Conservation (phyloP, 2,888 invertebrate species). For the Callyntrura guangdongensis region DNA sequence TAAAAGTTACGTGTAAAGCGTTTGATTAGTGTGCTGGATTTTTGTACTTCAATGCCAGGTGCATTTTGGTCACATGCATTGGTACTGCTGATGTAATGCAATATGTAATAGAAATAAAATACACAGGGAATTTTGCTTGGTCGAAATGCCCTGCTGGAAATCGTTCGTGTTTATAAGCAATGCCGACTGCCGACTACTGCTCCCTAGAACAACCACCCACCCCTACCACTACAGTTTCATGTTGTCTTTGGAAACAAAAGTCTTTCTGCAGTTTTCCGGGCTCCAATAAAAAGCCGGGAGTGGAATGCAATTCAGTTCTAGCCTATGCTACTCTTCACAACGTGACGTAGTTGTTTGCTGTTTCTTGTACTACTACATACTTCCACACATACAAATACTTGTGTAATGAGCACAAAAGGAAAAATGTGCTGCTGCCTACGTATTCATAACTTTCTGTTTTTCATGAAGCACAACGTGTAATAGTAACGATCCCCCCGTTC, state of each 20-base stretch:
- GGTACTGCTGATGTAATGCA: too few relatives aligned
- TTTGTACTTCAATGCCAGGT: too few relatives aligned
- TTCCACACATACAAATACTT: background rate
- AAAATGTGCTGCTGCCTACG: constrained; percentile 19
- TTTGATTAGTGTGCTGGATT: too few relatives aligned
- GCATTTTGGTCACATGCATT: too few relatives aligned
- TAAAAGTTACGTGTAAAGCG: too few relatives aligned
- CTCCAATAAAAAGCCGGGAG: background rate
- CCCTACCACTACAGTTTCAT: background rate
- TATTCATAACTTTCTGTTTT: constrained; percentile 8
- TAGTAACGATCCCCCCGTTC: background rate
- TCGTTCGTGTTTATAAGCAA: too few relatives aligned
- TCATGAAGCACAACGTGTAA: background rate
- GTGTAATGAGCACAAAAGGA: background rate
- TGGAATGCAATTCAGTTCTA: background rate
- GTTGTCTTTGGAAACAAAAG: background rate
- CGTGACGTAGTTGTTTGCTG: background rate
- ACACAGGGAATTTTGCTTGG: too few relatives aligned
- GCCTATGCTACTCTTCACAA: background rate
- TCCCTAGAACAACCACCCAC: too few relatives aligned
- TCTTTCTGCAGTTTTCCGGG: background rate
- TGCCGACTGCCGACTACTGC: too few relatives aligned
- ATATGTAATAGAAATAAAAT: too few relatives aligned
- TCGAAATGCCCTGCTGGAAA: constrained; percentile 3
- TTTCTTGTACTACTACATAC: background rate